Evolutionary conservation across 1,140 invertebrate genomes (phyloP).

Genomic region (Atopsyche davidsoni): DNA sequence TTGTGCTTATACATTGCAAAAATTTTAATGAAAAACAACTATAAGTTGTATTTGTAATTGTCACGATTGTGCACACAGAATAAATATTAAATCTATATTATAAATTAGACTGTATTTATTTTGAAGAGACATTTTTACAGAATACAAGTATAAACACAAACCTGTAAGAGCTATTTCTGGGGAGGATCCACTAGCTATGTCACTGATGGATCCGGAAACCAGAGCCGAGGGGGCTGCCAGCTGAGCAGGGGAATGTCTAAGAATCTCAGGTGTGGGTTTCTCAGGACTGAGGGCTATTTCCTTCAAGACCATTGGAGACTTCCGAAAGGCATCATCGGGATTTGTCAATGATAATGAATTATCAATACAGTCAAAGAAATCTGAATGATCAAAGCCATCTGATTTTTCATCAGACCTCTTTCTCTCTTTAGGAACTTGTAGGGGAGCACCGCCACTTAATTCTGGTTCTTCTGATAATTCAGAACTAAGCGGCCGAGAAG

Average conservation of each 20-base stretch:
- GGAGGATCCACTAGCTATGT: constrained; percentile 53
- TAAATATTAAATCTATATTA: no score
- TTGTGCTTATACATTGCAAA: no score
- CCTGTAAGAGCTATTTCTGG: constrained; percentile 51
- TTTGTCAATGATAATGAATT: constrained; percentile 45
- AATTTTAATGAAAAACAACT: no score
- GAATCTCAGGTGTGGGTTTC: constrained; percentile 17
- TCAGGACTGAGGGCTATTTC: constrained; percentile 33
- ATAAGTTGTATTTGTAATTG: no score
- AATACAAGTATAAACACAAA: no score
- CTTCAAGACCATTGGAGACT: constrained; percentile 42
- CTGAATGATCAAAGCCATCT: constrained; percentile 46
- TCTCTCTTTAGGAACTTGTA: constrained; percentile 43
- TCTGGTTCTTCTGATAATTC: constrained; percentile 44
- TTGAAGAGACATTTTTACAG: no score
- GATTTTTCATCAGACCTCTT: constrained; percentile 48
- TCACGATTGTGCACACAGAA: no score
- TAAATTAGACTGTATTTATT: no score
- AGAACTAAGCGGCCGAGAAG: constrained; percentile 33
- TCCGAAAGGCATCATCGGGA: constrained; percentile 46
- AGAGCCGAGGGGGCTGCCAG: constrained; percentile 37
- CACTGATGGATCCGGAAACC: constrained; percentile 52
- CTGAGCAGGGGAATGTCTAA: constrained; percentile 19
- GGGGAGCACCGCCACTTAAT: constrained; percentile 35
- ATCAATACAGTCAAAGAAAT: constrained; percentile 49